Evolutionary conservation across 2,797 vertebrate genomes (phyloP).

Genomic region (Manis javanica): DNA sequence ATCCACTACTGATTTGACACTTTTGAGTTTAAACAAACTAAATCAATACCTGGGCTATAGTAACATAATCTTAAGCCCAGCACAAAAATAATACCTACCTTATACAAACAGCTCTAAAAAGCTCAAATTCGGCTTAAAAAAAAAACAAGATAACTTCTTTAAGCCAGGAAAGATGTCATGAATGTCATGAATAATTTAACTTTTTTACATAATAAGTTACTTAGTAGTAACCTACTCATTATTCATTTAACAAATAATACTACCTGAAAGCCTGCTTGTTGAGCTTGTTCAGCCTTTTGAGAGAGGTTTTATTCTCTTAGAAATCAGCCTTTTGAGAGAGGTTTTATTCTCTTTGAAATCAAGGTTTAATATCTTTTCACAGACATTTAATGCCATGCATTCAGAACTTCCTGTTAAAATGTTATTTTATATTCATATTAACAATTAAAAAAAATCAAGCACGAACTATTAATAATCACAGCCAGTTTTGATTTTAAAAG

Average conservation of each 20-base stretch:
- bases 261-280: neutral
- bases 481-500: slow-evolving; percentile 27
- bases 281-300: neutral
- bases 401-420: neutral
- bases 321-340: slow-evolving; percentile 11
- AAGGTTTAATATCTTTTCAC: neutral
- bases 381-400: slow-evolving; percentile 18
- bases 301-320: neutral
- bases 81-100: neutral
- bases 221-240: slow-evolving; percentile 48
- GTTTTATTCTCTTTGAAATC: neutral
- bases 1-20: neutral
- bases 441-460: slow-evolving; percentile 33
- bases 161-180: slow-evolving; percentile 4
- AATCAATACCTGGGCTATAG: neutral
- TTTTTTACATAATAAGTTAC: slow-evolving; percentile 48
- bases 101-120: neutral
- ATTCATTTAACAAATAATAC: slow-evolving; percentile 55
- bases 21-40: slow-evolving; percentile 39
- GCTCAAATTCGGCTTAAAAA: neutral
- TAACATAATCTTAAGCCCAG: neutral
- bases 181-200: slow-evolving; percentile 64
- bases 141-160: neutral
- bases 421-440: neutral
- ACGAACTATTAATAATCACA: slow-evolving; percentile 39